Conservation (phyloP, 1,140 invertebrate genomes). For the Zaprionus taronus region DNA sequence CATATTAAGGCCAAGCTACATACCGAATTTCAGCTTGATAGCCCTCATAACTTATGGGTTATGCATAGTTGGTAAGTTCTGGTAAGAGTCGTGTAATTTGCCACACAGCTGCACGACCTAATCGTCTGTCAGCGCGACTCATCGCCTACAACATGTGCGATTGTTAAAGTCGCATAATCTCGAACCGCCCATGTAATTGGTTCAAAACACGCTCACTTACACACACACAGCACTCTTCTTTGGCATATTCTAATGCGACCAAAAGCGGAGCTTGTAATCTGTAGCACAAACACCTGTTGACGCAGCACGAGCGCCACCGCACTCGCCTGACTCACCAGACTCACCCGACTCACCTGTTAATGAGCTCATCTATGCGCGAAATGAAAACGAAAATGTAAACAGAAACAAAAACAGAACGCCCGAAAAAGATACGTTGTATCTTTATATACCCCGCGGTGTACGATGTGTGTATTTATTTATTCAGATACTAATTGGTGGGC, state of each 20-base stretch:
- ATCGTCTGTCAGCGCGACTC: slow-evolving; percentile 48
- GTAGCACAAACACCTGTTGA: slow-evolving; percentile 52
- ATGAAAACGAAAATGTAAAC: slow-evolving; percentile 14
- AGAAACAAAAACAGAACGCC: slow-evolving; percentile 23
- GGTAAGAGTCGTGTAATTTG: slow-evolving; percentile 19
- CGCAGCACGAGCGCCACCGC: slow-evolving; percentile 26
- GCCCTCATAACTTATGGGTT: neutral
- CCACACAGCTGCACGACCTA: slow-evolving; percentile 52
- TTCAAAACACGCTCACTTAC: slow-evolving; percentile 27
- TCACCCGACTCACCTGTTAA: slow-evolving; percentile 49
- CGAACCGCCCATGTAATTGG: slow-evolving; percentile 57
- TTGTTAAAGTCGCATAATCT: slow-evolving; percentile 26
- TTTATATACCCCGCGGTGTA: slow-evolving; percentile 15
- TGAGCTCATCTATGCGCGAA: slow-evolving; percentile 54
- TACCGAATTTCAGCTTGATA: slow-evolving; percentile 6
- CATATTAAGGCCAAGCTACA: neutral
- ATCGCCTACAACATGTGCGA: slow-evolving; percentile 27
- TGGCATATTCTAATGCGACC: neutral
- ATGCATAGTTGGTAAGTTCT: neutral
- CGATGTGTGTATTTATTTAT: slow-evolving; percentile 24
- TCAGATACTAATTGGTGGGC: slow-evolving; percentile 38
- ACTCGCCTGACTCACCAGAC: slow-evolving; percentile 45
- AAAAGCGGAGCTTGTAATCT: slow-evolving; percentile 27
- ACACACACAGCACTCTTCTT: neutral
- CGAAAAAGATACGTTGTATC: slow-evolving; percentile 16